Base-by-base conservation (phyloP, 1,140 invertebrate genomes). In the Papilio machaon region DNA sequence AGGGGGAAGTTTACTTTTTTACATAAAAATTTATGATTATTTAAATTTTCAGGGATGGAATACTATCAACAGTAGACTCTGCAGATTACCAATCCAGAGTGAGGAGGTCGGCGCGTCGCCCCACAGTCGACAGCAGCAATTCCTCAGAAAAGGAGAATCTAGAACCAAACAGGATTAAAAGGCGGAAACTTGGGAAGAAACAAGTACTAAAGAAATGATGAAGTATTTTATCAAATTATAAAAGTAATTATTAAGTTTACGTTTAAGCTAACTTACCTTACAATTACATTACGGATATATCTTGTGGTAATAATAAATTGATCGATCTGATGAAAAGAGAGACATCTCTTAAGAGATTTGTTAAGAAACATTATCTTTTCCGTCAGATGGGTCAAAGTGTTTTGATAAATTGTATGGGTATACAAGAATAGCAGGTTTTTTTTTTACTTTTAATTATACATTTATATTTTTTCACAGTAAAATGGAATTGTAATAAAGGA, bases 131-230 rank as follows among this genome's bases (percentile, higher is more conserved):
- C 35, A 94, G 93, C 76, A 88, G 87, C 11, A 88, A 93, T 80
- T 94, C 93, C 30, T 94, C 93, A n/a, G 93, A 93, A 17, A 94
- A 94, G 80, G 93, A 94, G 84, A 94, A 94, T 81, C 87, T 84
- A 73, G 89, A 94, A 86, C 93, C 93, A 30, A 94, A 94, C 76
- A 91, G 86, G 84, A 82, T 73, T 15, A 94, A 89, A 80, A 87
- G 67, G 82, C 52, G n/a, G 30, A 85, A 85, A 75, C 46, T 38
- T 58, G 75, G 79, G 30, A 93, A 93, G 81, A 92, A 91, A 84
- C 67, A 80, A 60, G 67, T 79, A 73, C 80, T 60, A 38, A 85
- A 84, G 83, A 82, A 85, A 79, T 73, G 79, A 79, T 74, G 54
- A n/a, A 9, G n/a, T 58, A 10, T n/a, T 58, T 19, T n/a, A 58